Evolutionary conservation across 2,797 vertebrate species (phyloP).

Genomic region (Zonotrichia albicollis): DNA sequence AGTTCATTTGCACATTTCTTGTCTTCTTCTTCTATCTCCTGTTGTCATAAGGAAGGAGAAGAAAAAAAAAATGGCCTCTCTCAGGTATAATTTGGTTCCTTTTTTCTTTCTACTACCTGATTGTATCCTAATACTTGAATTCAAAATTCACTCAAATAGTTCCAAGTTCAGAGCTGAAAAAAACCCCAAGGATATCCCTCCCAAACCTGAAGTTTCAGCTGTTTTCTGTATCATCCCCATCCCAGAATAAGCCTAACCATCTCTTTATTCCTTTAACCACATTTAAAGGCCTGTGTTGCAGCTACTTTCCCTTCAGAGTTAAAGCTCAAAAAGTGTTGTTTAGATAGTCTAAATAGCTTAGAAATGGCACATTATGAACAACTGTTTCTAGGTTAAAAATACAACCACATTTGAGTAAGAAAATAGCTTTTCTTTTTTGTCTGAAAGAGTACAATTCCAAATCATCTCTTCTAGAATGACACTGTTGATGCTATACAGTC

Average conservation of each 20-base stretch:
- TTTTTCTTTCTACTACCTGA: not conserved
- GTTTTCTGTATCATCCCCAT: not conserved
- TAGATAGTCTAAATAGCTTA: not conserved
- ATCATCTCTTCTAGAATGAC: not conserved
- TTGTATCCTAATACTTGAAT: not conserved
- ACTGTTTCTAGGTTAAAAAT: not conserved
- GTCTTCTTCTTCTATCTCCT: slow-evolving; percentile 78
- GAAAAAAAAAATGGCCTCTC: not conserved
- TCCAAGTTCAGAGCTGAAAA: not conserved
- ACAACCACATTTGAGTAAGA: not conserved
- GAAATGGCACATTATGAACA: not conserved
- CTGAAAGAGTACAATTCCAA: not conserved
- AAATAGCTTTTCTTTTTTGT: not conserved
- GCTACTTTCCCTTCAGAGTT: not conserved
- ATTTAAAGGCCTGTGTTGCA: not conserved
- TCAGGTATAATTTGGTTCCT: not conserved
- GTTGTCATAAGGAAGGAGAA: not conserved
- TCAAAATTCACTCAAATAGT: not conserved
- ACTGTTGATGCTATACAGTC: not conserved
- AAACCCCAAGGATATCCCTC: accelerated
- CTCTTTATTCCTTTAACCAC: not conserved
- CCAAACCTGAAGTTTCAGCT: not conserved
- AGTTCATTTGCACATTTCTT: slow-evolving; percentile 71
- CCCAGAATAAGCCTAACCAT: not conserved
- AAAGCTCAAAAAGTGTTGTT: not conserved